These are phyloP conservation scores for Acrobasis suavella DNA, from an alignment of 2,888 invertebrate genomes.

Conservation along the genomic window DNA sequence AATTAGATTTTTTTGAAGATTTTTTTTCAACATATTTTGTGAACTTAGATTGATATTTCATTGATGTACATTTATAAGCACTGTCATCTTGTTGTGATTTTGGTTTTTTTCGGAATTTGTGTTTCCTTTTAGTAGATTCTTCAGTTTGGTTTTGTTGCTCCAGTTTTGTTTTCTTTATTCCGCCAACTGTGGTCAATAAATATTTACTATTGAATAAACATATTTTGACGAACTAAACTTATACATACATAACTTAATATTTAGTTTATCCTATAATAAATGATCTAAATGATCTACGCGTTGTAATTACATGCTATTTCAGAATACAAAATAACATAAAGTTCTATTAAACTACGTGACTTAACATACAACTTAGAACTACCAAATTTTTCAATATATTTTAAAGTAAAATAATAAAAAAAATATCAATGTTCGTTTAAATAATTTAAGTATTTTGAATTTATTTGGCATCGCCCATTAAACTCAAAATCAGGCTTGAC, in stretches of 20 bases:
- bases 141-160: background rate
- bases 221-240: background rate
- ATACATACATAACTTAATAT: too few species aligned
- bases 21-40: too few species aligned
- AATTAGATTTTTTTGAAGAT: too few species aligned
- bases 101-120: background rate
- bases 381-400: too few species aligned
- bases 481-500: too few species aligned
- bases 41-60: background rate
- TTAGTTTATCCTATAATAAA: background rate
- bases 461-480: too few species aligned
- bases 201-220: background rate
- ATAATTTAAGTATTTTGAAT: too few species aligned
- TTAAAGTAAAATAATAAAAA: background rate
- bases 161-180: background rate
- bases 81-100: background rate
- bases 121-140: background rate
- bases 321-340: background rate
- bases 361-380: too few species aligned
- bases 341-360: too few species aligned
- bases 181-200: constrained; percentile 2
- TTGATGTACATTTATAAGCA: background rate
- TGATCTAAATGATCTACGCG: background rate
- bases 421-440: too few species aligned
- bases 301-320: background rate